Percentiles rank a stretch among this genome's conserved stretches.
Evolutionary conservation across 92 coral and sea anemone genomes (phyloP).

Genomic region (Hydrozoanthus gracilis): DNA sequence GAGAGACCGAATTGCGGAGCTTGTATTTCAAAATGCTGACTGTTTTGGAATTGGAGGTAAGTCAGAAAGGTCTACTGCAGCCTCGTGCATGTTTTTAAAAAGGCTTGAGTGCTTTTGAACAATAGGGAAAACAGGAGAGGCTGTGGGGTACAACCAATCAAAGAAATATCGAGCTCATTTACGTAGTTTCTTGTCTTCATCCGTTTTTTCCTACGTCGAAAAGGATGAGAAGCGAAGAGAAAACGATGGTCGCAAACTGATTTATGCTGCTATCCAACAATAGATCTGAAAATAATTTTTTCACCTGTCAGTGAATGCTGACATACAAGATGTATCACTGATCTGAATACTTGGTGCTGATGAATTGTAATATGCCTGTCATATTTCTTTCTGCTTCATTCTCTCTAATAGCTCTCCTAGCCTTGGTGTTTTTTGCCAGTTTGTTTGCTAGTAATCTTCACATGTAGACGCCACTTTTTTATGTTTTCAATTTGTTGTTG

Average conservation of each 20-base stretch:
- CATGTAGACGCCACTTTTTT: neutral
- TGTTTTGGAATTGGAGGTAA: slow-evolving; percentile 42
- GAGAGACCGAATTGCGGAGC: neutral
- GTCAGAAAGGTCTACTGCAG: slow-evolving; percentile 5
- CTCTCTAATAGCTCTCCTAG: neutral
- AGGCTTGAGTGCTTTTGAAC: slow-evolving; percentile 47
- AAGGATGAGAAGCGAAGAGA: neutral
- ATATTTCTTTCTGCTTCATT: neutral
- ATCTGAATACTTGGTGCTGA: slow-evolving; percentile 26
- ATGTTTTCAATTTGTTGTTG: slow-evolving; percentile 2
- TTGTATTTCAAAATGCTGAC: slow-evolving; percentile 32
- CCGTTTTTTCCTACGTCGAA: slow-evolving; percentile 7
- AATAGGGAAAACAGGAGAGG: slow-evolving; percentile 7
- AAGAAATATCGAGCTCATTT: slow-evolving; percentile 24
- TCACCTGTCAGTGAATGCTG: slow-evolving; percentile 29
- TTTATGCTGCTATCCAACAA: neutral
- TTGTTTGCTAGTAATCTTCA: slow-evolving; percentile 20
- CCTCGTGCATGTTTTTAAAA: slow-evolving; percentile 12
- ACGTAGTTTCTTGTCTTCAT: slow-evolving; percentile 1
- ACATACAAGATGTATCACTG: slow-evolving; percentile 17
- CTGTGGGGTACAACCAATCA: slow-evolving; percentile 6
- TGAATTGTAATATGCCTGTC: slow-evolving; percentile 26
- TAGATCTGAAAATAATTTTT: slow-evolving; percentile 16
- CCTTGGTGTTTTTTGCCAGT: neutral
- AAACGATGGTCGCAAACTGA: neutral